A percentile compares a stretch with the other conserved stretches of the same genome.
Conservation (phyloP, 2,113 vertebrate species). For the Helogale parvula region DNA sequence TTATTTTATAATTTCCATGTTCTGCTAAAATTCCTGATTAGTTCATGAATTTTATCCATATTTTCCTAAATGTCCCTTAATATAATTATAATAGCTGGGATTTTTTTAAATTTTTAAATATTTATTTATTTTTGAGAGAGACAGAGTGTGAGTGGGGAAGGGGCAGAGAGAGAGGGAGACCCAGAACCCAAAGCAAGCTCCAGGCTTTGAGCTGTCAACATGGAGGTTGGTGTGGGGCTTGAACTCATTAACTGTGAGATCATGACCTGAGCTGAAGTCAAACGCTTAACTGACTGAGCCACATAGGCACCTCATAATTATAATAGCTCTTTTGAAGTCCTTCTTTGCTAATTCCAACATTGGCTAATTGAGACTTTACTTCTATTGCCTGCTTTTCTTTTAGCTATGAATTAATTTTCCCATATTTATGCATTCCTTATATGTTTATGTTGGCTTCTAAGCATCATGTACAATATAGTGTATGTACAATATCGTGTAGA, state of each 20-base stretch:
- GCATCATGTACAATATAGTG: not conserved
- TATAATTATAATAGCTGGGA: not conserved
- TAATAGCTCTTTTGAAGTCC: not conserved
- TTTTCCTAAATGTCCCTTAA: not conserved
- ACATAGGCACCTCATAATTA: not conserved
- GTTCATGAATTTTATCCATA: not conserved
- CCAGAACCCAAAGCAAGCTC: too few relatives aligned
- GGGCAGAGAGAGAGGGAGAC: too few relatives aligned
- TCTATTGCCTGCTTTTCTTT: not conserved
- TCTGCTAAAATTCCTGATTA: not conserved
- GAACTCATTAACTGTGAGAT: too few relatives aligned
- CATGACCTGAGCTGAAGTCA: too few relatives aligned
- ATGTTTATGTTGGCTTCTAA: not conserved
- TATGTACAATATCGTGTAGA: not conserved
- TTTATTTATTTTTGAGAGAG: too few relatives aligned
- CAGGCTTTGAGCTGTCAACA: too few relatives aligned
- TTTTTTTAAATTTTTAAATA: not conserved
- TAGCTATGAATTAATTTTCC: not conserved
- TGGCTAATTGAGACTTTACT: too few relatives aligned
- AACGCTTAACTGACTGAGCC: too few relatives aligned
- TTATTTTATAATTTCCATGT: not conserved
- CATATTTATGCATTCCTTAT: not conserved
- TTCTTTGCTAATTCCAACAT: not conserved
- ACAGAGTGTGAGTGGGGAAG: too few relatives aligned
- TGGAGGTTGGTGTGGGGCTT: too few relatives aligned